These are phyloP conservation scores for Noctua fimbriata DNA, from an alignment of 2,888 invertebrate genomes.

Conservation along the genomic window DNA sequence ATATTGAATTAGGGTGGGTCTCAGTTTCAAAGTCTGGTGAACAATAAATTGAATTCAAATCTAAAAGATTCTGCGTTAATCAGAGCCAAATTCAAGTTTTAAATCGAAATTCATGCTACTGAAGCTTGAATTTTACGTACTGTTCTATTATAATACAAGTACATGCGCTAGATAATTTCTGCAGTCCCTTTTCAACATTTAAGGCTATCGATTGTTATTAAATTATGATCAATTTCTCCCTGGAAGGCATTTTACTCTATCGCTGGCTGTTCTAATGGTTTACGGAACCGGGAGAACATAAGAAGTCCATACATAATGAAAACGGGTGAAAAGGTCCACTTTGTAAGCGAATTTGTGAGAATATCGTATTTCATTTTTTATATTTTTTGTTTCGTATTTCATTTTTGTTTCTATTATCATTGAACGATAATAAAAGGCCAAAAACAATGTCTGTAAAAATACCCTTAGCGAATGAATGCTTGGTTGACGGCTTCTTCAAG, in stretches of 20 bases:
- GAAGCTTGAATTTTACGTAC: background rate
- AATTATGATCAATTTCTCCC: conserved; percentile 32
- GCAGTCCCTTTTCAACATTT: background rate
- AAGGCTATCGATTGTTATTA: background rate
- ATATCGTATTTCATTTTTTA: conserved; percentile 1
- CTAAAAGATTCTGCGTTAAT: background rate
- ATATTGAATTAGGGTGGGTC: background rate
- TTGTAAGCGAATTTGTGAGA: background rate
- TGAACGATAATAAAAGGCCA: background rate
- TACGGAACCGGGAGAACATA: background rate
- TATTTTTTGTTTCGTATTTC: background rate
- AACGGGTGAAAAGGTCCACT: background rate
- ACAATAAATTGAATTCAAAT: background rate
- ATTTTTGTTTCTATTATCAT: background rate
- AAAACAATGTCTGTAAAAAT: too few relatives aligned
- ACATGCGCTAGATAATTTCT: background rate
- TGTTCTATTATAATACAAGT: background rate
- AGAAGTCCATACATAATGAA: conserved; percentile 5
- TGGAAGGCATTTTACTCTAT: conserved; percentile 7
- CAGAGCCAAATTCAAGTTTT: background rate
- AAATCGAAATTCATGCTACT: background rate
- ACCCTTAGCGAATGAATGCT: too few relatives aligned
- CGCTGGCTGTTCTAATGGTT: conserved; percentile 3
- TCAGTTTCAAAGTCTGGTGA: background rate
- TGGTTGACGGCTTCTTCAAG: too few relatives aligned